Evolutionary conservation across 2,113 vertebrate genomes (phyloP).

Genomic region (Cyanistes caeruleus): DNA sequence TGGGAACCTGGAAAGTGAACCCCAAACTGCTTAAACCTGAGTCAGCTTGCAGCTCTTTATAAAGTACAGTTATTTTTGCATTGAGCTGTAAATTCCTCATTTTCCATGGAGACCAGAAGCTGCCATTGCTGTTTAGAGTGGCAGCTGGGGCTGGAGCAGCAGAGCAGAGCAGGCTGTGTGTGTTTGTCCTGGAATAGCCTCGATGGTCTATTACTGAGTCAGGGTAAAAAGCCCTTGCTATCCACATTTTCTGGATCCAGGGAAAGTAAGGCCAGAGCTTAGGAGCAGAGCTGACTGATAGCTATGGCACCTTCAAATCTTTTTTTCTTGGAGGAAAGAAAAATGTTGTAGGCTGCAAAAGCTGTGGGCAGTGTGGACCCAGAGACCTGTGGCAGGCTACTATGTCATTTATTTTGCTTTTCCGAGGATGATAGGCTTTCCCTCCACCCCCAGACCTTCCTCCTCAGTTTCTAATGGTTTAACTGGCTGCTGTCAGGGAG

Average conservation of each 20-base stretch:
- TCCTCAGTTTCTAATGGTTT: background rate
- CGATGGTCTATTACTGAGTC: rapidly evolving
- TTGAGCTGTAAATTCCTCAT: background rate
- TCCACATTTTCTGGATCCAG: background rate
- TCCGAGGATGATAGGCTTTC: background rate
- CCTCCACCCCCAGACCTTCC: background rate
- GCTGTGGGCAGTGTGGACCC: background rate
- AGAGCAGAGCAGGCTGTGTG: background rate
- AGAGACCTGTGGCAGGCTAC: background rate
- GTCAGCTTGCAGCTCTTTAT: background rate
- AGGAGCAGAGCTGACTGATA: background rate
- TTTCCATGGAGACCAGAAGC: background rate
- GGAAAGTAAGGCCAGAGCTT: background rate
- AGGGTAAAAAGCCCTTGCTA: background rate
- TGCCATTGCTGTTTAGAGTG: background rate
- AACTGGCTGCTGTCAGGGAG: background rate
- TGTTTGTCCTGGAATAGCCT: background rate
- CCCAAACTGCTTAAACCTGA: background rate
- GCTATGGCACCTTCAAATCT: background rate
- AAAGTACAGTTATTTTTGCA: background rate
- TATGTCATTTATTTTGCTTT: background rate
- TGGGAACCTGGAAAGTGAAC: background rate
- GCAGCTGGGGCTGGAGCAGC: background rate
- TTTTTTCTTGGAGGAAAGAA: background rate
- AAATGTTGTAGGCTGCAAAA: background rate